A percentile compares a stretch with the other conserved stretches of the same genome.
phyloP scores from a whole-genome alignment of 2,797 vertebrate genomes.

The Ctenopoma multispine region DNA sequence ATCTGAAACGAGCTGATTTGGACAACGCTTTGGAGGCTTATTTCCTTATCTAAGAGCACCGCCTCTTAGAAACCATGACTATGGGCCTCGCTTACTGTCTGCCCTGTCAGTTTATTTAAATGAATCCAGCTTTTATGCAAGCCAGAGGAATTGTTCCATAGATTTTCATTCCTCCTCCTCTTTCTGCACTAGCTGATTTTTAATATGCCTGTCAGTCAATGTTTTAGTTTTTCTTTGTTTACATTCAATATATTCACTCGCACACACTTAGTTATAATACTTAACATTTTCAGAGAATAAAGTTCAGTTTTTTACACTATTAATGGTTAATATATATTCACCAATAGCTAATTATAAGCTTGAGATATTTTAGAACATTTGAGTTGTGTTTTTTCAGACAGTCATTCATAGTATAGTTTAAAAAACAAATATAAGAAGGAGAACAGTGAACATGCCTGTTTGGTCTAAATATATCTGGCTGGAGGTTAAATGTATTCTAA shows the following conservation, averaged over 20 bases:
- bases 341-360: not conserved
- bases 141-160: constrained; percentile 28
- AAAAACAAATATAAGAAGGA: constrained; percentile 27
- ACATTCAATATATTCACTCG: constrained; percentile 10
- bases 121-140: constrained; percentile 43
- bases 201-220: not conserved
- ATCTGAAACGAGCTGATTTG: constrained; percentile 61
- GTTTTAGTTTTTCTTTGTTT: constrained; percentile 21
- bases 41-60: constrained; percentile 66
- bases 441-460: constrained; percentile 37
- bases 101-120: constrained; percentile 63
- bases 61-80: constrained; percentile 46
- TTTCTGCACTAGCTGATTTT: constrained; percentile 3
- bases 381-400: constrained; percentile 13
- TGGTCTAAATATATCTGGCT: constrained; percentile 67
- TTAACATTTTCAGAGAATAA: not conserved
- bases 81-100: constrained; percentile 39
- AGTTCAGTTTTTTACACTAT: no score
- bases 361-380: constrained; percentile 1
- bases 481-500: constrained; percentile 59
- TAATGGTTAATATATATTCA: not conserved
- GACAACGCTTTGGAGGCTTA: constrained; percentile 47
- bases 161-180: constrained; percentile 41
- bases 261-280: not conserved
- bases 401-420: constrained; percentile 53